Base-by-base conservation (phyloP, 2,797 vertebrate species). In the Potorous gilbertii region DNA sequence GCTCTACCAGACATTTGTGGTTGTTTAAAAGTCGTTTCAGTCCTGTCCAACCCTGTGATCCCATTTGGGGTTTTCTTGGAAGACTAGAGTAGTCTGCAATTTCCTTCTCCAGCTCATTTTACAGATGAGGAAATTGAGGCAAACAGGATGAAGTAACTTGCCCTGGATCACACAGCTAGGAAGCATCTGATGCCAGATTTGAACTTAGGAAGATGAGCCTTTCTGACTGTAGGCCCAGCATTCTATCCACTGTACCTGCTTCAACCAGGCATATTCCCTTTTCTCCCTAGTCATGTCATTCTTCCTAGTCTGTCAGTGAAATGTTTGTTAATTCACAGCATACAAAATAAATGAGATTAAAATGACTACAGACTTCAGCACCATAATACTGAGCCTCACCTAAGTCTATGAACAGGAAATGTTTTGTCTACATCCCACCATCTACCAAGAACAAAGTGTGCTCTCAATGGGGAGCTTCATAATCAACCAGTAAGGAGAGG, bases 401-500 rank as follows among this genome's bases (percentile, higher is more conserved):
- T 24, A 96, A 91, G 34, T 18, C 62, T 66, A n/a, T 57, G n/a
- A 94, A 21, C 34, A 91, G 21, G 8, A 92, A 95, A 74, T 54
- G 3, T 40, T 52, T 94, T 50, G n/a, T 16, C 18, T 62, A 96
- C 92, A 16, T 16, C 52, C 57, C 95, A 94, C 27, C 93, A 94
- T 87, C 29, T 66, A 92, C 93, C 81, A 89, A 93, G 92, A 87
- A 93, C 56, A 92, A 55, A 29, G 93, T 40, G 74, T 2, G 87
- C 92, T 18, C 3, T 94, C 16, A 62, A 1, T 92, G 24, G 91
- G 56, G 56, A 27, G 46, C 94, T 94, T 18, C 40, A 92, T 52
- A 95, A 96, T 62, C 96, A 90, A 92, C 74, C 81, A 95, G 18
- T 92, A 95, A 95, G 14, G 90, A 94, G 90, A 55, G 54, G 96